Percentiles rank a stretch among this genome's conserved stretches.
Evolutionary conservation across 1,140 invertebrate species (phyloP).

Genomic region (Aethina tumida): DNA sequence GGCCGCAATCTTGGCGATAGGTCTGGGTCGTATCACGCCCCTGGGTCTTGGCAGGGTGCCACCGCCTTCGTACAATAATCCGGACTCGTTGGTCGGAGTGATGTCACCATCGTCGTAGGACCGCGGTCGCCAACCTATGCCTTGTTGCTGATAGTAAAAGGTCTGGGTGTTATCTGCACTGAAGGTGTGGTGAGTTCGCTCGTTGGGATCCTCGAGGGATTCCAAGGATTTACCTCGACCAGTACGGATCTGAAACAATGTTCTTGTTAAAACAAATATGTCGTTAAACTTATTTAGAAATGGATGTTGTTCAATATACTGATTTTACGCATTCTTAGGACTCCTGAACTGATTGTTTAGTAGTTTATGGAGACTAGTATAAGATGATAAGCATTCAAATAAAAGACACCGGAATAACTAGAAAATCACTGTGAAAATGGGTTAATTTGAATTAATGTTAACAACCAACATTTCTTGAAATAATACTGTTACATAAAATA

Average conservation of each 20-base stretch:
- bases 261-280: too few relatives aligned
- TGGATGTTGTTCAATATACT: too few relatives aligned
- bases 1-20: constrained; percentile 74
- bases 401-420: too few relatives aligned
- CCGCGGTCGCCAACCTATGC: constrained; percentile 56
- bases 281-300: too few relatives aligned
- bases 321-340: too few relatives aligned
- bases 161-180: constrained; percentile 43
- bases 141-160: constrained; percentile 39
- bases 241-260: constrained; percentile 53
- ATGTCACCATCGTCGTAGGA: constrained; percentile 84
- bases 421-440: too few relatives aligned
- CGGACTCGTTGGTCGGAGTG: constrained; percentile 73
- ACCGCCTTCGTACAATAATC: constrained; percentile 51
- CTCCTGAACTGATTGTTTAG: too few relatives aligned
- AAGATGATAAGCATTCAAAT: too few relatives aligned
- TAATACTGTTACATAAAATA: too few relatives aligned
- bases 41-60: constrained; percentile 78
- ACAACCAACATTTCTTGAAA: too few relatives aligned
- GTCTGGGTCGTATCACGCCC: constrained; percentile 66
- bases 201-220: constrained; percentile 61
- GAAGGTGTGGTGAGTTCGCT: constrained; percentile 53
- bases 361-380: too few relatives aligned
- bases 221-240: constrained; percentile 75
- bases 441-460: too few relatives aligned